Base-by-base conservation (phyloP, 2,888 invertebrate genomes). In the Spisula solida region DNA sequence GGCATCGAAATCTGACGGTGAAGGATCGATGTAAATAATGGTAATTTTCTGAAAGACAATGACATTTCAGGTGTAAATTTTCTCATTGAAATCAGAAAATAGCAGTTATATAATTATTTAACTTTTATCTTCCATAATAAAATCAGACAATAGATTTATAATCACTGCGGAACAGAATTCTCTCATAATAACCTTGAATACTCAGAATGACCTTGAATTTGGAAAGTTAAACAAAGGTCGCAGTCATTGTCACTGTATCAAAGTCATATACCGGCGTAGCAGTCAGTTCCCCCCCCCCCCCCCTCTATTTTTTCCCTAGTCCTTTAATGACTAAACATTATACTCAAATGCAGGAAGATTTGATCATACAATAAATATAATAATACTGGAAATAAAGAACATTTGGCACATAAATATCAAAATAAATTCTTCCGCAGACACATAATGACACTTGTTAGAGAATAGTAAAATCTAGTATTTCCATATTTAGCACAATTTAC, bases 1-100 rank as follows among this genome's bases (percentile, higher is more conserved):
- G 98, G 97, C 99, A 99, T 95, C 99, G 98, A 97, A 99, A 99
- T 96, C 99, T 98, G 95, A 99, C 99, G 92, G 99, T 99, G 96
- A 99, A 99, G 97, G 99, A 99, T 95, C 99, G 97, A 97, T 99
- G 99, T 95, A 99, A 97, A 94, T 98, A 98, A 96, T 98, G 98
- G 94, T 98, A 97, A 97, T 99, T 98, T 94, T 99, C 99, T 90
- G 91, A 82, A 41, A 41, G 8, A 75, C 75, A 75, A 34, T 60
- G 60, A 16, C 75, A 75, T 31, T 31, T 25, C 25, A 29, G 31
- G n/a, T 75, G 5, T 34, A 34, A 25, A 34, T 34, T 34, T 75
- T 34, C 75, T 18, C 2, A 34, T 75, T 16, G 12, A 75, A 75
- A 14, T 31, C 12, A 16, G 10, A 14, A 70, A 18, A 14, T 31